A percentile compares a stretch with the other conserved stretches of the same genome.
Conservation (phyloP, 2,888 invertebrate species). For the Leptinotarsa rubiginosa region DNA sequence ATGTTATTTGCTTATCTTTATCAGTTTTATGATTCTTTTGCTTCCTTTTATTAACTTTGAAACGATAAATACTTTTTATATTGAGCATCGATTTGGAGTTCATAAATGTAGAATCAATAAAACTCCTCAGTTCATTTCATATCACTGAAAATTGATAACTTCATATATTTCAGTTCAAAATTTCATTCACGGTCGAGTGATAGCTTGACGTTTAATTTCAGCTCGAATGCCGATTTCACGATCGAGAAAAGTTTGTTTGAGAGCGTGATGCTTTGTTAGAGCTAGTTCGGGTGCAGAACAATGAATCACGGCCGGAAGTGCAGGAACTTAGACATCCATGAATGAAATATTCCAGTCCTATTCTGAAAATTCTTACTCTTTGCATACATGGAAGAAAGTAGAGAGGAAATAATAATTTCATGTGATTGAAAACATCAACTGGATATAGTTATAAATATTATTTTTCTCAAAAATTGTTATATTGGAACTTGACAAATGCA, state of each 20-base stretch:
- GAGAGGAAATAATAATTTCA: background rate
- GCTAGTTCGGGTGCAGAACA: background rate
- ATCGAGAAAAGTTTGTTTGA: slow-evolving; percentile 12
- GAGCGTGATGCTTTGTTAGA: slow-evolving; percentile 18
- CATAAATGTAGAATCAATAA: background rate
- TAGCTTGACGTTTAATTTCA: slow-evolving; percentile 6
- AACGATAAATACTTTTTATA: background rate
- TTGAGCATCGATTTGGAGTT: background rate
- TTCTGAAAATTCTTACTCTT: too few species aligned
- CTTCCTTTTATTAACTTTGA: too few species aligned
- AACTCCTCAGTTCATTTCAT: background rate
- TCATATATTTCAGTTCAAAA: background rate
- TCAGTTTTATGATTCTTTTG: background rate
- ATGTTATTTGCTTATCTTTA: background rate
- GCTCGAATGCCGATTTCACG: slow-evolving; percentile 7
- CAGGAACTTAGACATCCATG: background rate
- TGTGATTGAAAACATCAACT: background rate
- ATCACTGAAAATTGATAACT: background rate
- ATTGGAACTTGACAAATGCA: too few species aligned
- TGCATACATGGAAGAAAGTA: too few species aligned
- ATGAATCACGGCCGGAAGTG: background rate
- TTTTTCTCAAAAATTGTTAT: too few species aligned
- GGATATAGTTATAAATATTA: too few species aligned
- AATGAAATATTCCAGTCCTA: background rate
- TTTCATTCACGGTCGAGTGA: background rate